phyloP scores from a whole-genome alignment of 2,888 invertebrate genomes.

The Volucella inflata region DNA sequence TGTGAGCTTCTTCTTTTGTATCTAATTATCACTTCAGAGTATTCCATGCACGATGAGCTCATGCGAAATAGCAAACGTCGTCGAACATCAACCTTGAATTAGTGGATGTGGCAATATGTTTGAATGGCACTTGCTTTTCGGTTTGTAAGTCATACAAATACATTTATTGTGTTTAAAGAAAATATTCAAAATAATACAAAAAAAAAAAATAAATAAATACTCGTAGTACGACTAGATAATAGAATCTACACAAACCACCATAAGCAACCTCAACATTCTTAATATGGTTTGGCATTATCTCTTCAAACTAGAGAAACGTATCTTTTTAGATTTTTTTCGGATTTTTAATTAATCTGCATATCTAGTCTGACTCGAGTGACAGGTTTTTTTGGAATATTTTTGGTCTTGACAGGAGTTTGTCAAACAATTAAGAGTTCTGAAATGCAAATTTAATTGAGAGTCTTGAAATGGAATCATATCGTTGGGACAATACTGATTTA shows the following conservation, averaged over 20 bases:
- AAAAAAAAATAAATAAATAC: background rate
- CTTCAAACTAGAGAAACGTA: background rate
- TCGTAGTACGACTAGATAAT: background rate
- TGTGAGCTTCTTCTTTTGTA: constrained; percentile 31
- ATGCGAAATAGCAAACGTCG: constrained; percentile 65
- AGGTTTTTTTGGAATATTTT: background rate
- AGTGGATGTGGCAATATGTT: constrained; percentile 60
- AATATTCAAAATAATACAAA: too few species aligned
- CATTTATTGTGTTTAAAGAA: background rate
- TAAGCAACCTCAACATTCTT: too few species aligned
- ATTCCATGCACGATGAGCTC: constrained; percentile 71
- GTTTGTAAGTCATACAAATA: constrained; percentile 45
- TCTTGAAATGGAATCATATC: too few species aligned
- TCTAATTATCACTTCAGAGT: constrained; percentile 60
- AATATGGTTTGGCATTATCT: too few species aligned
- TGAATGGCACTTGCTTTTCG: constrained; percentile 55
- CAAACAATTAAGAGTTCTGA: background rate
- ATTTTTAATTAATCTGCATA: constrained; percentile 9
- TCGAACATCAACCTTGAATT: constrained; percentile 70
- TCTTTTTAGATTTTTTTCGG: background rate
- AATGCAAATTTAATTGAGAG: too few species aligned
- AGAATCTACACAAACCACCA: too few species aligned
- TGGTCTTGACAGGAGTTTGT: constrained; percentile 8
- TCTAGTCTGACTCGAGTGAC: constrained; percentile 29
- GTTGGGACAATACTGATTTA: too few species aligned